phyloP scores from a whole-genome alignment of 2,888 invertebrate species.

The Drosophila testacea region DNA sequence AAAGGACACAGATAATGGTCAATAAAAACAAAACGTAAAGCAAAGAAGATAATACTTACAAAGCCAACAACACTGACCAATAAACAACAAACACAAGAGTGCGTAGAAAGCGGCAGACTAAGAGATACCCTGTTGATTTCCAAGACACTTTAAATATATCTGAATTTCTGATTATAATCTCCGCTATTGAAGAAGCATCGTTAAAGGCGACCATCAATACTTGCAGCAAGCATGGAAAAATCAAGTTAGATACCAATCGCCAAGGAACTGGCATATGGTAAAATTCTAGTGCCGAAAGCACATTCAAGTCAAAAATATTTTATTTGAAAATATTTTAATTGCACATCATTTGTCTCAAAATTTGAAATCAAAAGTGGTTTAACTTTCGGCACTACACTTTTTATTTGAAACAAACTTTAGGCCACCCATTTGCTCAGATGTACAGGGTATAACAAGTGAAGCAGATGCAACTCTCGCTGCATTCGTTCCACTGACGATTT shows the following conservation, averaged over 20 bases:
- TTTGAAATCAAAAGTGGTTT: too few relatives aligned
- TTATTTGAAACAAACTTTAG: neutral
- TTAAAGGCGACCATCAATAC: too few relatives aligned
- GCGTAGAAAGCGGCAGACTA: neutral
- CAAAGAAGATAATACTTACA: slow-evolving; percentile 31
- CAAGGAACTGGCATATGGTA: too few relatives aligned
- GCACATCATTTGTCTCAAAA: too few relatives aligned
- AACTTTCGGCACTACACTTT: too few relatives aligned
- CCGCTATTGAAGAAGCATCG: too few relatives aligned
- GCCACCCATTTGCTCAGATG: neutral
- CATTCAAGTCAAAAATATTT: too few relatives aligned
- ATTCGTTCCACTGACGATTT: slow-evolving; percentile 22
- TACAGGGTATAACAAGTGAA: slow-evolving; percentile 3
- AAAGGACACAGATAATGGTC: slow-evolving; percentile 35
- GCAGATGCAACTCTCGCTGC: slow-evolving; percentile 22
- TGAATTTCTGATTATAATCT: neutral
- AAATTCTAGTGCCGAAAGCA: too few relatives aligned
- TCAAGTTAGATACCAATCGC: too few relatives aligned
- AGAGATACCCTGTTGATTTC: neutral
- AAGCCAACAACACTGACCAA: slow-evolving; percentile 34
- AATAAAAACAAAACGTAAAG: slow-evolving; percentile 40
- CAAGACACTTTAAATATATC: neutral
- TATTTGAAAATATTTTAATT: too few relatives aligned
- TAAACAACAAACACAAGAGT: slow-evolving; percentile 10
- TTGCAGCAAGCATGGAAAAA: too few relatives aligned